phyloP scores from a whole-genome alignment of 2,113 vertebrate species.

The Tragelaphus scriptus region DNA sequence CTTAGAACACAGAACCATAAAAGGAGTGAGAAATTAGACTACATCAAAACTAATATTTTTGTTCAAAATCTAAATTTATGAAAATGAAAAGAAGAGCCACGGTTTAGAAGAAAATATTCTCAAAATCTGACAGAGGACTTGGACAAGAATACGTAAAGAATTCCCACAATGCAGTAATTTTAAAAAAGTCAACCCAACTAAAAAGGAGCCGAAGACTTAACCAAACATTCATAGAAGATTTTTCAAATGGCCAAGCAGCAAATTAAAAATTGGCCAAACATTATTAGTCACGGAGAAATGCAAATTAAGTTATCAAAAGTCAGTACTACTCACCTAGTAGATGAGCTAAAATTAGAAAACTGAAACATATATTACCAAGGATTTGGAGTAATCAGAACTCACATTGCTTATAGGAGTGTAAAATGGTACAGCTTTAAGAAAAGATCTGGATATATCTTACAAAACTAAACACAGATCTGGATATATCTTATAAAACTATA shows the following conservation, averaged over 20 bases:
- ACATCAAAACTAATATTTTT: background rate
- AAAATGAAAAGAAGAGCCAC: background rate
- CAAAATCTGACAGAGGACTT: constrained; percentile 19
- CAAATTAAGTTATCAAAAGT: background rate
- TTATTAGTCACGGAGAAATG: background rate
- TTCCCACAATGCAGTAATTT: background rate
- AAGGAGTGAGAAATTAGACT: background rate
- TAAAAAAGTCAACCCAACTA: background rate
- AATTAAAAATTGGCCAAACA: background rate
- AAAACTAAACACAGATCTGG: background rate
- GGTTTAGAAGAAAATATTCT: background rate
- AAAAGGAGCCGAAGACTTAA: background rate
- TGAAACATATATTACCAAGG: background rate
- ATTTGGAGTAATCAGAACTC: background rate
- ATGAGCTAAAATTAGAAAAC: background rate
- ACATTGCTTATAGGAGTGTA: background rate
- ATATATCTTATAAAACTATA: background rate
- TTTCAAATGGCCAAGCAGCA: background rate
- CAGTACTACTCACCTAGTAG: background rate
- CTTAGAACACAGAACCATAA: background rate
- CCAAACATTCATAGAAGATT: background rate
- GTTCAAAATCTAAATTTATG: background rate
- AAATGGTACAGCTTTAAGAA: background rate
- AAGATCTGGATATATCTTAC: background rate
- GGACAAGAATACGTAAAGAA: background rate